Evolutionary conservation across 2,113 vertebrate genomes (phyloP), one percentile per base, ranked within the genome.

Genomic region (Catharus fuscescens): DNA sequence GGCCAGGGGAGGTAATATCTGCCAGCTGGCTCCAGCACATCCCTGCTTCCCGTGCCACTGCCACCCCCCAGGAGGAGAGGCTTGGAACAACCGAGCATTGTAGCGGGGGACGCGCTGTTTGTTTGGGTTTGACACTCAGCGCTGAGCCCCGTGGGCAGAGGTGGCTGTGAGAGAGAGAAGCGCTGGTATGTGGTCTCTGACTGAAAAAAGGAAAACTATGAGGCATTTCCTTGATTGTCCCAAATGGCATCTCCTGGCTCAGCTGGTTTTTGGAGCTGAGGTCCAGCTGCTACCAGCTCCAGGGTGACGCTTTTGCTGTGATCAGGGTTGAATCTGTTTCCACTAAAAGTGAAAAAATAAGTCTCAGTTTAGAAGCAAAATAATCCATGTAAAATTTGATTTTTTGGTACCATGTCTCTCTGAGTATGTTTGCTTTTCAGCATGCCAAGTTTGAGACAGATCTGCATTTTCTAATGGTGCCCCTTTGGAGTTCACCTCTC

Each of bases 341-440:
- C 64, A 88, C 78, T 92, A 90, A 81, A 92, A 70, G 72, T 80
- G 42, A 57, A 81, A 93, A 93, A 95, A 93, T 89, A 82, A 52
- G 64, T 32, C 38, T 88, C 20, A 10, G 29, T 66, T 93, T 76
- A 79, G 93, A 88, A 93, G 82, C 29, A 79, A 81, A 88, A 71
- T 52, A 90, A 56, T 77, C 79, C 53, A 45, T 76, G 81, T 86
- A 86, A 94, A 87, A 69, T 85, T 60, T 69, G 71, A 71, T 74
- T 82, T 94, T 90, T 86, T 85, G 50, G 66, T 94, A 62, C 64
- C 10, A 0, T 86, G 83, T 92, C 85, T 96, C 65, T 77, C 76
- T 0, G 12, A 83, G 42, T 67, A 38, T 83, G 72, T 95, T 95
- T 95, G 42, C 61, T 94, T 93, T 96, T 93, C 88, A 83, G 70